Conservation (phyloP, 2,888 invertebrate genomes). For the Drosophila barbarae region DNA sequence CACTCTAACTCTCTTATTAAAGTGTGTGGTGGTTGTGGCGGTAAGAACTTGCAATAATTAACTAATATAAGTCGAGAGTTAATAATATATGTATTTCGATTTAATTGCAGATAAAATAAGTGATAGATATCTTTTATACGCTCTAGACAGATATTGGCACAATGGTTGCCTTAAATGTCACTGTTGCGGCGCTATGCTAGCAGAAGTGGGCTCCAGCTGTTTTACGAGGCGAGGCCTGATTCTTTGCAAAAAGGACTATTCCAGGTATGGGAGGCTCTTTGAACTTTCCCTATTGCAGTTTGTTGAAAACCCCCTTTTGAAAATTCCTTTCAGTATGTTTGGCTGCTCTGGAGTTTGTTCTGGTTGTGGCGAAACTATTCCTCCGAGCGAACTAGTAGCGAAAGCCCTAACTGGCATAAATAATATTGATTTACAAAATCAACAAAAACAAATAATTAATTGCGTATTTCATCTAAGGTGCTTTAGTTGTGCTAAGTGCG, state of each 20-base stretch:
- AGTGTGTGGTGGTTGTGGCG: slow-evolving; percentile 94
- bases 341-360: slow-evolving; percentile 93
- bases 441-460: slow-evolving; percentile 72
- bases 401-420: slow-evolving; percentile 81
- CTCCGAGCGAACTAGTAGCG: slow-evolving; percentile 96
- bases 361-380: slow-evolving; percentile 94
- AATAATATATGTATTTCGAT: slow-evolving; percentile 19
- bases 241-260: slow-evolving; percentile 96
- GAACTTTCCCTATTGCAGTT: not conserved
- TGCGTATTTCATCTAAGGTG: slow-evolving; percentile 90
- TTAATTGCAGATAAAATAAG: slow-evolving; percentile 85
- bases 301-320: not conserved
- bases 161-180: slow-evolving; percentile 96
- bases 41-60: slow-evolving; percentile 76
- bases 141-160: slow-evolving; percentile 97
- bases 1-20: slow-evolving; percentile 82
- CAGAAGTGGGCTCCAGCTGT: slow-evolving; percentile 94
- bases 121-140: slow-evolving; percentile 94
- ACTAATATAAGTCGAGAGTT: not conserved
- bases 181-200: slow-evolving; percentile 92
- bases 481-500: slow-evolving; percentile 96
- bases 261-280: slow-evolving; percentile 83
- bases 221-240: slow-evolving; percentile 96
- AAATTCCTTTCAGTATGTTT: slow-evolving; percentile 87
- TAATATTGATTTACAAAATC: slow-evolving; percentile 80